phyloP scores from a whole-genome alignment of 2,113 vertebrate genomes.

The Pipa parva region DNA sequence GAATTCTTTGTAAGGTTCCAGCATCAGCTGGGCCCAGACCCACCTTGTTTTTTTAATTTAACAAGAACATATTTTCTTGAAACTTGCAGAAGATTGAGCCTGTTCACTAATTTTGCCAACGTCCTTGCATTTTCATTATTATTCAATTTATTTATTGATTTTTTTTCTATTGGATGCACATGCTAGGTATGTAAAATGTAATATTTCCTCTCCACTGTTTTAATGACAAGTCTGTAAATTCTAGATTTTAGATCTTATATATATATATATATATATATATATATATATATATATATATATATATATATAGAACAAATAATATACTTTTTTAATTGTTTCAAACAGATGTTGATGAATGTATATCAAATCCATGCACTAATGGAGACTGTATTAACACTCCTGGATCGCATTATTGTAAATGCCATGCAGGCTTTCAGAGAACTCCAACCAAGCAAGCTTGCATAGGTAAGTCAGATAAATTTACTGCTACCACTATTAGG shows the following conservation, averaged over 20 bases:
- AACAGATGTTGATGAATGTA: slow-evolving; percentile 71
- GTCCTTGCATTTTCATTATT: too few relatives aligned
- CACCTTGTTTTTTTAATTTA: too few relatives aligned
- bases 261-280: too few relatives aligned
- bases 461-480: slow-evolving; percentile 63
- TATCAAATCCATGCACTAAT: slow-evolving; percentile 63
- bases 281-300: too few relatives aligned
- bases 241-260: fast-evolving
- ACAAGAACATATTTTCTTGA: too few relatives aligned
- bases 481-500: too few relatives aligned
- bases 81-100: too few relatives aligned
- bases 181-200: background rate
- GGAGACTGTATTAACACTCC: slow-evolving; percentile 73
- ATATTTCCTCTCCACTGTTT: too few relatives aligned
- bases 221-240: slow-evolving; percentile 5
- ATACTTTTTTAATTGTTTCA: slow-evolving; percentile 32
- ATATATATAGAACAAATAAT: slow-evolving; percentile 41
- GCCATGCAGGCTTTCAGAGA: slow-evolving; percentile 65
- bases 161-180: background rate
- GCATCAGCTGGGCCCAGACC: too few relatives aligned
- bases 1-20: too few relatives aligned
- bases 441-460: slow-evolving; percentile 66
- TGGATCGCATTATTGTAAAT: slow-evolving; percentile 73
- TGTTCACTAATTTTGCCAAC: too few relatives aligned
- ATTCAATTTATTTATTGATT: background rate